Evolutionary conservation across 2,797 vertebrate species (phyloP).

Genomic region (Acipenser ruthenus): DNA sequence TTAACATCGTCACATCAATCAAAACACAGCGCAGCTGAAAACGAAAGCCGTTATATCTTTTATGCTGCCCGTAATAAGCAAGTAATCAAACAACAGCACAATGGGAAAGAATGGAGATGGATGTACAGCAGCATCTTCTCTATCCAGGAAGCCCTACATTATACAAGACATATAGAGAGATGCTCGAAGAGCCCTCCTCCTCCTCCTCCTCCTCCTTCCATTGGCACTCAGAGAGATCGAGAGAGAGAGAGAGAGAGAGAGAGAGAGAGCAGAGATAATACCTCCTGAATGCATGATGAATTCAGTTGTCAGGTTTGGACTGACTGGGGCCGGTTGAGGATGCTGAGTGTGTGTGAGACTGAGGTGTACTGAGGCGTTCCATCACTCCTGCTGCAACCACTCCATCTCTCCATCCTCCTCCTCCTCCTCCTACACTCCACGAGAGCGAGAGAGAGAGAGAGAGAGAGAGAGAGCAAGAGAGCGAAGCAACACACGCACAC

Average conservation of each 20-base stretch:
- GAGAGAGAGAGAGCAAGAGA: constrained; percentile 9
- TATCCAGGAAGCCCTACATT: no score
- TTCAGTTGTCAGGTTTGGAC: constrained; percentile 64
- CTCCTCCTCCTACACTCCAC: constrained; percentile 22
- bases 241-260: constrained; percentile 20
- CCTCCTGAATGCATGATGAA: constrained; percentile 78
- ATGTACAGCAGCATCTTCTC: no score
- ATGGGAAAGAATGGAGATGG: no score
- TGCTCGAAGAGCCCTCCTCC: not conserved
- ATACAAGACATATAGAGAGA: not conserved
- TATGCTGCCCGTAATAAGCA: no score
- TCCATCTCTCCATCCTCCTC: constrained; percentile 69
- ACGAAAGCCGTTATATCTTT: no score
- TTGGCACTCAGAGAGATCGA: not conserved
- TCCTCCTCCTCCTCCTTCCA: not conserved
- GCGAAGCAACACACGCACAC: constrained; percentile 40
- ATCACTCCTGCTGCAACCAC: constrained; percentile 62
- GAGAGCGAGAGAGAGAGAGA: constrained; percentile 25
- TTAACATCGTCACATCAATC: no score
- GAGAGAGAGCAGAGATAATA: constrained; percentile 42
- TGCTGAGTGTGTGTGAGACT: constrained; percentile 40
- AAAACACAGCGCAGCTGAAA: no score
- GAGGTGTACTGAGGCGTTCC: constrained; percentile 59
- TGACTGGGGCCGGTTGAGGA: constrained; percentile 42
- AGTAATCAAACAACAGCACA: no score